Evolutionary conservation across 2,797 vertebrate genomes (phyloP), one percentile per base, ranked within the genome.

Genomic region (Danio tinwini): DNA sequence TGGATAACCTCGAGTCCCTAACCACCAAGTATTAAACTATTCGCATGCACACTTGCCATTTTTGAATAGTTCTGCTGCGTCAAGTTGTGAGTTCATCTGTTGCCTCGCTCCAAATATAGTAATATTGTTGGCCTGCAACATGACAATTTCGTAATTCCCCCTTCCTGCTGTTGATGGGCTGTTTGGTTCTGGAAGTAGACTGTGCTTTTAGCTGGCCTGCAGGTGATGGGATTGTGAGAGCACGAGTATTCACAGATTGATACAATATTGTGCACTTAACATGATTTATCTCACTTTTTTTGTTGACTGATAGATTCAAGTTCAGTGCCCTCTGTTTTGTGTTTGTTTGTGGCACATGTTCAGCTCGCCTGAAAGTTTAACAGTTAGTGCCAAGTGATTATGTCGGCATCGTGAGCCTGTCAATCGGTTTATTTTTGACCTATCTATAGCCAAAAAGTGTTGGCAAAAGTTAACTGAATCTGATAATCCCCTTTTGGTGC

Each of bases 41-140:
- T 76, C 47, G 61, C 45, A 17, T 14, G 4, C 5, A 56, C 29
- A 78, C 69, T 78, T 83, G 74, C 80, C 80, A 74, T 81, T 68
- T 82, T 74, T 76, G 73, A 86, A 69, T 70, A 55, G 45, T 80
- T 65, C 69, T 21, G 52, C 76, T 62, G 44, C 55, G 62, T 74
- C 76, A 74, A 74, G 21, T 74, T 80, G 73, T 59, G 80, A 82
- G 68, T 82, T 80, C 84, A 82, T 74, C 73, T 56, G 67, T 61
- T 59, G 53, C 76, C 67, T 83, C 80, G 39, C 82, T 81, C 85
- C 85, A 86, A 86, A 86, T 86, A 86, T 86, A 86, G 85, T 82
- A 81, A 84, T 82, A 78, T 42, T 58, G 61, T 82, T 78, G 80
- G 74, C 74, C 83, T 74, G 69, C 75, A 78, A 78, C 79, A 75